phyloP scores from a whole-genome alignment of 2,888 invertebrate genomes.

The Onchidella celtica region DNA sequence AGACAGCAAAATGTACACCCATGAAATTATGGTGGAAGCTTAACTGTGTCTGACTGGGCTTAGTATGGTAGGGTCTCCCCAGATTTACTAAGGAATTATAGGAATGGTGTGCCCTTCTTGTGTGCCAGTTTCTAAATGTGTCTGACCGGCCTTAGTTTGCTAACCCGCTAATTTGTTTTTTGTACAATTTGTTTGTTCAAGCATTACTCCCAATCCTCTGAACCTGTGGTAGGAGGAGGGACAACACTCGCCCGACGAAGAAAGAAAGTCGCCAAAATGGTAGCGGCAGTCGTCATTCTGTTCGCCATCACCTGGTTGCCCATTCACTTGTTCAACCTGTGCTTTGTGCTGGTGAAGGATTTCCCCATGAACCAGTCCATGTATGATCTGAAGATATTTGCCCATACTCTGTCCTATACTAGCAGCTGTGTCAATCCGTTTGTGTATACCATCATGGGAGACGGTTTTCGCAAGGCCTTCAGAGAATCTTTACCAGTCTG shows the following conservation, averaged over 20 bases:
- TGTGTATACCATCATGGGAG: slow-evolving; percentile 75
- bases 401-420: slow-evolving; percentile 74
- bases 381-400: slow-evolving; percentile 60
- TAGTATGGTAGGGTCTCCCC: too few relatives aligned
- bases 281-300: slow-evolving; percentile 72
- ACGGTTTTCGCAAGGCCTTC: slow-evolving; percentile 74
- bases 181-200: too few relatives aligned
- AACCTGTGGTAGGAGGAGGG: slow-evolving; percentile 33
- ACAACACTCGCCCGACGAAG: slow-evolving; percentile 50
- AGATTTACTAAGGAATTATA: too few relatives aligned
- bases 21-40: too few relatives aligned
- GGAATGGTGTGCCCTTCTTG: too few relatives aligned
- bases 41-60: too few relatives aligned
- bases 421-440: slow-evolving; percentile 76
- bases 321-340: slow-evolving; percentile 70
- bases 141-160: too few relatives aligned
- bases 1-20: too few relatives aligned
- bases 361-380: slow-evolving; percentile 59
- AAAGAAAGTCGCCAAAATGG: slow-evolving; percentile 71
- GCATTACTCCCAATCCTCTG: slow-evolving; percentile 18
- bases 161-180: too few relatives aligned
- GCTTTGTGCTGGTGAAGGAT: slow-evolving; percentile 61
- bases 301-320: slow-evolving; percentile 76
- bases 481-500: slow-evolving; percentile 68
- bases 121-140: too few relatives aligned